Evolutionary conservation across 2,888 invertebrate genomes (phyloP), one percentile per base, ranked within the genome.

Genomic region (Diaphora mendica): DNA sequence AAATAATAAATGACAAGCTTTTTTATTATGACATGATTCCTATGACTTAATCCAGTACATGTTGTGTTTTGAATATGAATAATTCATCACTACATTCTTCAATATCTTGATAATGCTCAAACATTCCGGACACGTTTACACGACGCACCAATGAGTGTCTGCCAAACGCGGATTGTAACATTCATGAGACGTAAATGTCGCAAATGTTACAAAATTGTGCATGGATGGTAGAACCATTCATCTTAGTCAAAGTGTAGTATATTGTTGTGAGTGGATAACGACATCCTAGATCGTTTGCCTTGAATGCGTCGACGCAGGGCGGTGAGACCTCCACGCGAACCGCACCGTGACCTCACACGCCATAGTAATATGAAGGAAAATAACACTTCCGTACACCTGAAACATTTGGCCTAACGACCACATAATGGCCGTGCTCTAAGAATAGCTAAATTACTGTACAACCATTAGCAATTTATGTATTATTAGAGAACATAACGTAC

Each of bases 291-390:
- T 77, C 74, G 74, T 76, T 85, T 69, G 68, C 85, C 83, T 84
- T 84, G 85, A 81, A 79, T 78, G 75, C 75, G 77, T 72, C 13
- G 67, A 66, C 72, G 73, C 75, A 72, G 73, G 33, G 69, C 68
- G 68, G 39, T 69, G 70, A 80, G 81, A 77, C 78, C 79, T 81
- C 78, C 74, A 70, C 20, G 76, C 79, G 82, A 81, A 83, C 69
- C 79, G 78, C 79, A 77, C 68, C 33, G 77, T 85, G 88, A 86
- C 88, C 88, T 88, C 82, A 83, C 83, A 83, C 81, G 80, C 77
- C 83, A 85, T 87, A 82, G 76, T 77, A 80, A 82, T 77, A 80
- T 79, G 78, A 79, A 87, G 88, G 88, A 87, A 88, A 88, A 88
- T 80, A 74, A 72, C 72, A 80, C 85, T 88, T 88, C 88, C 87